A percentile compares a stretch with the other conserved stretches of the same genome.
phyloP scores from a whole-genome alignment of 2,888 invertebrate species.

The Diabrotica balteata region DNA sequence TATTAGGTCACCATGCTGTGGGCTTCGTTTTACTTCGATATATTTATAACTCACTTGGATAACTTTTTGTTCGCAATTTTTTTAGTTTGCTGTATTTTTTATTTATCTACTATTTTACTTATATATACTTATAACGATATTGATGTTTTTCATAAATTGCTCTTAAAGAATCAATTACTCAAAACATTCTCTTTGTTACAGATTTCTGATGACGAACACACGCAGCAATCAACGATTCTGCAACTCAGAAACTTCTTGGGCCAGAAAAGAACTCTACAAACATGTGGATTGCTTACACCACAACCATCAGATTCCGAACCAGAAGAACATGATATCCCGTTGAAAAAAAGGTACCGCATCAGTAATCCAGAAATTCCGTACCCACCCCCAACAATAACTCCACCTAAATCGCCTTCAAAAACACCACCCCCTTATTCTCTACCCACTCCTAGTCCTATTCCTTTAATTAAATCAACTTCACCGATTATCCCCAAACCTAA shows the following conservation, averaged over 20 bases:
- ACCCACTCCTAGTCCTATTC: constrained; percentile 41
- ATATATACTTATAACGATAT: no score
- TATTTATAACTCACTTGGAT: no score
- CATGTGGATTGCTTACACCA: constrained; percentile 68
- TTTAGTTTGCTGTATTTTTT: no score
- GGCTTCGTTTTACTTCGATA: no score
- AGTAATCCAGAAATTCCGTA: constrained; percentile 66
- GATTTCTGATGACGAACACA: constrained; percentile 49
- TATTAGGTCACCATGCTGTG: no score
- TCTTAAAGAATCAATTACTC: no score
- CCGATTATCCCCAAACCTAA: constrained; percentile 4
- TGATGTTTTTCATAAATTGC: no score
- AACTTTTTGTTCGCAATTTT: no score
- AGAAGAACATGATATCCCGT: constrained; percentile 57
- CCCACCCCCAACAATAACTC: constrained; percentile 58
- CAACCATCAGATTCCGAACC: constrained; percentile 86
- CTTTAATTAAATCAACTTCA: constrained; percentile 12
- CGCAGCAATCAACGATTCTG: constrained; percentile 42
- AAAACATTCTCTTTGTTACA: constrained; percentile 41
- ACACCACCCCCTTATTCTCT: constrained; percentile 15
- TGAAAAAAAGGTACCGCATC: constrained; percentile 67
- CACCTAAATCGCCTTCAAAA: constrained; percentile 50
- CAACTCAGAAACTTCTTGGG: constrained; percentile 46
- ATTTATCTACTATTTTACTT: no score
- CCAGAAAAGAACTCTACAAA: constrained; percentile 47